Base-by-base conservation (phyloP, 1,140 invertebrate genomes). In the Agrilus planipennis region DNA sequence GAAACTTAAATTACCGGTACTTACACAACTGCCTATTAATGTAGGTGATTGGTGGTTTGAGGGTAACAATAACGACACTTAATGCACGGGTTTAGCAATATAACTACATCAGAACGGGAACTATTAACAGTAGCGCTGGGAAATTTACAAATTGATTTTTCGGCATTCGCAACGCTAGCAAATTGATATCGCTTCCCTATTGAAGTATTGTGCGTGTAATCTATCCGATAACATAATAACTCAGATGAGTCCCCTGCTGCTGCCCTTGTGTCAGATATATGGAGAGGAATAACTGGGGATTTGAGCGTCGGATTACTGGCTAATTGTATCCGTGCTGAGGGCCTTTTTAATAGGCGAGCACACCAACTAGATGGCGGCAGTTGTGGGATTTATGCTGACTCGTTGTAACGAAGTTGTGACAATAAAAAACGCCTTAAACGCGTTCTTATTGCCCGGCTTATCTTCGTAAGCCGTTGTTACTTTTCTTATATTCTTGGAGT, bases 261-360 rank as follows among this genome's bases (percentile, higher is more conserved):
- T 46, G 45, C 48, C 47, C 44, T 44, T 55, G 49, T 44, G 47
- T 55, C 50, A 55, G 47, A 51, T 53, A 53, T 49, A 54, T 54
- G 51, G 49, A 50, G 51, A 54, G 49, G 49, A 55, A 55, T 55
- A 55, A 53, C 52, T 53, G 47, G 53, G 49, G 50, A 50, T 53
- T 55, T 52, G 45, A 47, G 40, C 45, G 45, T 40, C 38, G 53
- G 53, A 55, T 55, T 55, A 55, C 51, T 53, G 50, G 50, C 49
- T 55, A 55, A 55, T 55, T 52, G 51, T 47, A 42, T 47, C 47
- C 29, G 14, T 41, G 10, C 34, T 21, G 22, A 31, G 36, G 27
- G 36, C 42, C 34, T 41, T 46, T 38, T 38, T 38, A 27, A 38
- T 27, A 27, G 21, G 28, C 36, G 25, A n/a, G n/a, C 36, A 4